phyloP scores from a whole-genome alignment of 2,113 vertebrate genomes.

The Cinclus mexicanus region DNA sequence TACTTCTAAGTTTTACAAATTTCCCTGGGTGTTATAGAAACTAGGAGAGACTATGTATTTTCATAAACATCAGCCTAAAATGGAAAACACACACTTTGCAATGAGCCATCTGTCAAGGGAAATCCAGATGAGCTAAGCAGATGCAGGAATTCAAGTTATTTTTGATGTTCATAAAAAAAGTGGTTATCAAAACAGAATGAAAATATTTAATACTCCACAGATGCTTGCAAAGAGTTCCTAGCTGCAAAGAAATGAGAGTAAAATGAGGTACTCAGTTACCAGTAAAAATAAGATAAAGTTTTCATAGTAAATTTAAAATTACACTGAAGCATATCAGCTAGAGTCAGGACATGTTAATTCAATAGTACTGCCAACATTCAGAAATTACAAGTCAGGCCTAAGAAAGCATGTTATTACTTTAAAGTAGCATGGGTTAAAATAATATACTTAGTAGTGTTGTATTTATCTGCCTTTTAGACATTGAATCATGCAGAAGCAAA shows the following conservation, averaged over 20 bases:
- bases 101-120: slow-evolving; percentile 69
- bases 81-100: slow-evolving; percentile 60
- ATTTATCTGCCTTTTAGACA: neutral
- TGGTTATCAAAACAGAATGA: slow-evolving; percentile 42
- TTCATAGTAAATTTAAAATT: slow-evolving; percentile 1
- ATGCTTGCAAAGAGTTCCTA: neutral
- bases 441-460: neutral
- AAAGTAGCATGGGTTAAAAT: neutral
- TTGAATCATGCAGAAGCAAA: neutral
- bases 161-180: slow-evolving; percentile 63
- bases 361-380: neutral
- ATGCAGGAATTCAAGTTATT: slow-evolving; percentile 66
- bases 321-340: neutral
- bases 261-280: neutral
- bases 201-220: slow-evolving; percentile 45
- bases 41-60: slow-evolving; percentile 61
- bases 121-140: slow-evolving; percentile 72
- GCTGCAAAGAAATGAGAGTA: neutral
- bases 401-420: neutral
- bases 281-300: slow-evolving; percentile 5
- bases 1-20: slow-evolving; percentile 45
- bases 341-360: neutral
- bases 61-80: slow-evolving; percentile 65
- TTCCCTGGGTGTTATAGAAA: slow-evolving; percentile 40
- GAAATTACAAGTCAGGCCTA: neutral